A percentile compares a stretch with the other conserved stretches of the same genome.
phyloP scores from a whole-genome alignment of 2,888 invertebrate genomes.

The Drosophila histrio region DNA sequence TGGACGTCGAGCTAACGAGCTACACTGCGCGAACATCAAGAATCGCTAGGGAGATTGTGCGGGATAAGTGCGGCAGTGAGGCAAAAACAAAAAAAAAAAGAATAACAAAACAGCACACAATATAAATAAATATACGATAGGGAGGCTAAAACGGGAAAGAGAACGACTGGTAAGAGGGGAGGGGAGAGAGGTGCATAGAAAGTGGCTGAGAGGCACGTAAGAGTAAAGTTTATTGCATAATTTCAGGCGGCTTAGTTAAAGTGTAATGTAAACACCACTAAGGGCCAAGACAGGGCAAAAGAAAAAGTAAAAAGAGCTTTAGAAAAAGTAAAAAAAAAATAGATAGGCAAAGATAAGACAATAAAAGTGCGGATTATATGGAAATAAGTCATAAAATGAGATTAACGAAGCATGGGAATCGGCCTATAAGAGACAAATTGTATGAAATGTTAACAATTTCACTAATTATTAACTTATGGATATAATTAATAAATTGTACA shows the following conservation, averaged over 20 bases:
- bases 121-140: constrained; percentile 44
- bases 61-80: constrained; percentile 56
- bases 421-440: not conserved
- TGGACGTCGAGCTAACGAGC: constrained; percentile 55
- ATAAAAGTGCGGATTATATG: constrained; percentile 74
- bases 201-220: constrained; percentile 69
- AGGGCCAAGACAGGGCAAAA: constrained; percentile 12
- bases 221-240: constrained; percentile 79
- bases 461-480: too few relatives aligned
- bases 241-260: constrained; percentile 75
- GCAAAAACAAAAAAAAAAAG: constrained; percentile 35
- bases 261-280: constrained; percentile 74
- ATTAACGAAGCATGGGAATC: not conserved
- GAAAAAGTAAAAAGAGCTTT: constrained; percentile 10
- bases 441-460: not conserved
- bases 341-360: constrained; percentile 48
- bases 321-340: not conserved
- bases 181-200: constrained; percentile 14
- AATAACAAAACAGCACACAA: constrained; percentile 51
- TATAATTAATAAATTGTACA: not conserved
- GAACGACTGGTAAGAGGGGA: too few relatives aligned
- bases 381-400: constrained; percentile 19
- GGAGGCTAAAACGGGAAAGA: not conserved
- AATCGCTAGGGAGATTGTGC: constrained; percentile 56
- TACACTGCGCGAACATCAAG: constrained; percentile 76